Base-by-base conservation (phyloP, 2,888 invertebrate genomes). In the Orthonevra nobilis region DNA sequence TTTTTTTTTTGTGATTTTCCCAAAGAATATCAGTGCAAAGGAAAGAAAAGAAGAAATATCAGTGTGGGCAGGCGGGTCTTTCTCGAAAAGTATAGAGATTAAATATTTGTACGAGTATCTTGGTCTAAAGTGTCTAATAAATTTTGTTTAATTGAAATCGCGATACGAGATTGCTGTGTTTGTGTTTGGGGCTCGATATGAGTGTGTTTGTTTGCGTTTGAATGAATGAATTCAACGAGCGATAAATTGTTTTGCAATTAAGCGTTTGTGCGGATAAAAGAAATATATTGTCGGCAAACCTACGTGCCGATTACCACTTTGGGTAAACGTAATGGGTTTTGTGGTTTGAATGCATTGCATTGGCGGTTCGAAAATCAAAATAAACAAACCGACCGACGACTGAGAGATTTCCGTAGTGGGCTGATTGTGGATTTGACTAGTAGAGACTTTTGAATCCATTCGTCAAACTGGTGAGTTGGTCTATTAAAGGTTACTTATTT, bases 201-300 rank as follows among this genome's bases (percentile, higher is more conserved):
- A 23, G 5, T 23, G 5, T 23, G 3, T 23, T 23, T 52, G 50
- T 56, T 5, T 26, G 36, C 1, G 20, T 42, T 3, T 34, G 14
- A 46, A 54, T 66, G 38, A 46, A 60, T 60, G 64, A 58, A 32
- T 68, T 60, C 15, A 74, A 68, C 40, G 28, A 52, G 60, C 52
- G 19, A 28, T 66, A 77, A 72, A 72, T 77, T 72, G 72, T 64
- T 77, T 52, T n/a, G n/a, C 77, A 66, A 70, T 72, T 72, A 64
- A 66, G 58, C 32, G 32, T 23, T 7, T 17, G 2, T 36, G 9
- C 12, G 14, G 12, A 56, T 19, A 50, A 30, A 58, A 28, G 26
- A 32, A 10, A 36, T 30, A 66, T 19, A 42, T n/a, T n/a, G n/a
- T n/a, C n/a, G n/a, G n/a, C 52, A 70, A 70, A 64, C 64, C 77